Evolutionary conservation across 2,113 vertebrate species (phyloP).

Genomic region (Lutjanus erythropterus): DNA sequence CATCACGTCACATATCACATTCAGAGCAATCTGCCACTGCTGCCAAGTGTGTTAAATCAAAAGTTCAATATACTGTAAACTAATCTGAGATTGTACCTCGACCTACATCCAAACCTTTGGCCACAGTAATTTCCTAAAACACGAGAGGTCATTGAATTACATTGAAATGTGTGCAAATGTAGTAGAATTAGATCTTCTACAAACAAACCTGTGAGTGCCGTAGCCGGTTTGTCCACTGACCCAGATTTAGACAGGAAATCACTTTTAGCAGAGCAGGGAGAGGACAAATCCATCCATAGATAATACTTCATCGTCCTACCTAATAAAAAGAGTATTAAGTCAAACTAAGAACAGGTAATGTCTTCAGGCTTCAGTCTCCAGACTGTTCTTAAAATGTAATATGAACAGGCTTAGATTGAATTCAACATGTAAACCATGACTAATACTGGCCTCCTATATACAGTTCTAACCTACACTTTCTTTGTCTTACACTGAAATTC

Average conservation of each 20-base stretch:
- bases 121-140: background rate
- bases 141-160: background rate
- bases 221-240: conserved; percentile 1
- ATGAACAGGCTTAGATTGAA: conserved; percentile 56
- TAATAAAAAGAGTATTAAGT: conserved; percentile 82
- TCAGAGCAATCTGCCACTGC: conserved; percentile 8
- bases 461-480: conserved; percentile 6
- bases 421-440: conserved; percentile 24
- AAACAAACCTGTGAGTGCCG: background rate
- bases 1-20: conserved; percentile 24
- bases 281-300: conserved; percentile 26
- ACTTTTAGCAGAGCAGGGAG: conserved; percentile 16
- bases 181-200: background rate
- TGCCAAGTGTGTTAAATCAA: conserved; percentile 19
- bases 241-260: conserved; percentile 69
- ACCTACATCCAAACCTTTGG: conserved; percentile 3
- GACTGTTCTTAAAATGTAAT: conserved; percentile 73
- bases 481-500: background rate
- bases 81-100: background rate
- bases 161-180: background rate
- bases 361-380: conserved; percentile 55
- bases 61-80: background rate
- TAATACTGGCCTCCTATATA: conserved; percentile 2
- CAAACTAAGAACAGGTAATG: conserved; percentile 54
- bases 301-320: conserved; percentile 43